Conservation (phyloP, 2,113 vertebrate species). For the Vireo altiloquus region DNA sequence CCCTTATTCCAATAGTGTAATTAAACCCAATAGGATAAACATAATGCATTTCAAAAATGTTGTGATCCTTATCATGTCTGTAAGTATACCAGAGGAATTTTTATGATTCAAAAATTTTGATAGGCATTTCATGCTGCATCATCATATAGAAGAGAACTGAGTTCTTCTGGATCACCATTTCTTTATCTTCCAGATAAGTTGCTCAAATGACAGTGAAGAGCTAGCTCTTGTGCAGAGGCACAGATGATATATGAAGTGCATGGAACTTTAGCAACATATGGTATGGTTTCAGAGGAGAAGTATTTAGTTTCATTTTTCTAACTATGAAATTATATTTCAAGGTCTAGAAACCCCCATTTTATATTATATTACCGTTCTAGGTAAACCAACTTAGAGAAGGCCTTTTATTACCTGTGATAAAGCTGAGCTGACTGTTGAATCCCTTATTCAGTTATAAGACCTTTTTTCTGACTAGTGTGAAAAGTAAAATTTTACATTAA, state of each 20-base stretch:
- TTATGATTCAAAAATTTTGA: neutral
- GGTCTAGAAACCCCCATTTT: neutral
- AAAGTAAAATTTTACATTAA: neutral
- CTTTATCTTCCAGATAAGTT: neutral
- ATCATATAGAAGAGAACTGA: neutral
- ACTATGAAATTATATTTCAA: neutral
- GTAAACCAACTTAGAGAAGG: neutral
- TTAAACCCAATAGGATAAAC: neutral
- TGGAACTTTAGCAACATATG: neutral
- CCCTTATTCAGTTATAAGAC: neutral
- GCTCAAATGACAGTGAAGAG: neutral
- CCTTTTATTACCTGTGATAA: neutral
- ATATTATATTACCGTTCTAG: neutral
- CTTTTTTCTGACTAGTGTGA: neutral
- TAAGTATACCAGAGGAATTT: neutral
- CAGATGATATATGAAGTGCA: neutral
- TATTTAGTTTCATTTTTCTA: constrained; percentile 2
- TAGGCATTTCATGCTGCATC: neutral
- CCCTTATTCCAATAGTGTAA: neutral
- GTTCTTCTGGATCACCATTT: neutral
- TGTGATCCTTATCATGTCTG: neutral
- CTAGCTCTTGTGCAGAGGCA: neutral
- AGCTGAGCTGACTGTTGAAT: neutral
- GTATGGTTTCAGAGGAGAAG: neutral
- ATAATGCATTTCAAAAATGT: neutral